Percentiles rank a stretch among this genome's conserved stretches.
Conservation (phyloP, 1,140 invertebrate species). For the Cyphomyrmex costatus region DNA sequence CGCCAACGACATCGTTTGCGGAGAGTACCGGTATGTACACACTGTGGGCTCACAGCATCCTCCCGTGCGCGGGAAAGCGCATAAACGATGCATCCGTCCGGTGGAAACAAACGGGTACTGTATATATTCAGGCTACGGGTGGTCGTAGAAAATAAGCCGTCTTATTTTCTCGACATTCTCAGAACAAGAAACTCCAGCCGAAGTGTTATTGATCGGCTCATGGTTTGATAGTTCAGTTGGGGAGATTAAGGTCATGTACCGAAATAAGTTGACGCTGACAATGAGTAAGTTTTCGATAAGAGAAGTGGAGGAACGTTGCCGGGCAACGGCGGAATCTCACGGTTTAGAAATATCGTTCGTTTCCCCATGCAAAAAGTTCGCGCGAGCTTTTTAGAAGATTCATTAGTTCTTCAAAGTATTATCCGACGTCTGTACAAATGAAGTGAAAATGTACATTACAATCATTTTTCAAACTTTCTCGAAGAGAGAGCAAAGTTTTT, state of each 20-base stretch:
- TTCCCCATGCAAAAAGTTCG: constrained; percentile 57
- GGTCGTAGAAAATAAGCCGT: constrained; percentile 47
- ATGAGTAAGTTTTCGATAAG: constrained; percentile 11
- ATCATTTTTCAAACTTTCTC: constrained; percentile 20
- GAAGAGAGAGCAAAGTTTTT: not conserved
- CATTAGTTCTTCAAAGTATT: constrained; percentile 35
- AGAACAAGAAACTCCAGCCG: not conserved
- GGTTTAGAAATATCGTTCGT: constrained; percentile 53
- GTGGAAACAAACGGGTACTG: not conserved
- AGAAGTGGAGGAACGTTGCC: constrained; percentile 50
- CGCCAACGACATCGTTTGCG: constrained; percentile 24
- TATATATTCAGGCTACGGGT: not conserved
- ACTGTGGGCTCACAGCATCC: not conserved
- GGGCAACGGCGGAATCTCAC: constrained; percentile 39
- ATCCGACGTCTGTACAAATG: not conserved
- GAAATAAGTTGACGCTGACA: constrained; percentile 14
- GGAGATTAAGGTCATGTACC: constrained; percentile 10
- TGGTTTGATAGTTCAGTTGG: constrained; percentile 10
- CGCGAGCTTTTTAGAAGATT: constrained; percentile 14
- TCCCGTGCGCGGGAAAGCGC: not conserved
- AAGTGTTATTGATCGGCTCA: not conserved
- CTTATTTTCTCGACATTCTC: constrained; percentile 9
- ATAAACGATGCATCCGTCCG: constrained; percentile 27
- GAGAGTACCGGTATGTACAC: constrained; percentile 32
- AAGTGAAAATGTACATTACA: not conserved